A percentile compares a stretch with the other conserved stretches of the same genome.
phyloP scores from a whole-genome alignment of 1,140 invertebrate genomes.

The Neodiprion pinetum region DNA sequence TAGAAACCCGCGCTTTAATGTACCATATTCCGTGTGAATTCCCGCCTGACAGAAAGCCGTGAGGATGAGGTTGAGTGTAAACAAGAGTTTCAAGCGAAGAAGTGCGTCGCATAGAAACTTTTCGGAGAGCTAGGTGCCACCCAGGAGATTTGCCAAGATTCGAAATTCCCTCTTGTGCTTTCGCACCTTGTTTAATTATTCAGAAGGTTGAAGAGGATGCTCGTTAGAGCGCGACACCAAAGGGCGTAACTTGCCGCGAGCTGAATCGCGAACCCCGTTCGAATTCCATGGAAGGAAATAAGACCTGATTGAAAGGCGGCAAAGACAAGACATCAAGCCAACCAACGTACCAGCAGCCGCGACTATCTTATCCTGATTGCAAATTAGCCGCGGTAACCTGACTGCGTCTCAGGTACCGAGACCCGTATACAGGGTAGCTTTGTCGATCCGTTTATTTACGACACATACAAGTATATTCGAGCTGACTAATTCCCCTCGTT shows the following conservation, averaged over 20 bases:
- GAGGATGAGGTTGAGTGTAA: too few species aligned
- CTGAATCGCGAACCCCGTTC: neutral
- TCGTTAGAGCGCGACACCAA: neutral
- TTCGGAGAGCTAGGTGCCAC: too few species aligned
- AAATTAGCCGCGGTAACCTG: neutral
- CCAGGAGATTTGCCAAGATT: neutral
- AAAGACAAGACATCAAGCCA: neutral
- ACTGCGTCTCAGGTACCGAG: neutral
- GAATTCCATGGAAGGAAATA: neutral
- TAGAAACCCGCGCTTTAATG: too few species aligned
- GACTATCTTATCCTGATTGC: neutral
- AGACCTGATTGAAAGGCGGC: neutral
- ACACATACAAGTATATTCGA: neutral
- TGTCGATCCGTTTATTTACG: slow-evolving; percentile 10
- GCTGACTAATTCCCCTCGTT: slow-evolving; percentile 5
- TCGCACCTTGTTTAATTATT: neutral
- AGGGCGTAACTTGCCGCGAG: neutral
- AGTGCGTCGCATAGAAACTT: neutral
- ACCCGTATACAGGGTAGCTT: neutral
- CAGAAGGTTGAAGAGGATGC: neutral
- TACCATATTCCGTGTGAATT: too few species aligned
- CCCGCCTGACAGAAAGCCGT: too few species aligned
- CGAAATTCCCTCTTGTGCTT: neutral
- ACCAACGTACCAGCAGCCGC: neutral
- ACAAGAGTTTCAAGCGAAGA: neutral